Conservation (phyloP, 2,113 vertebrate genomes). For the Redunca redunca region DNA sequence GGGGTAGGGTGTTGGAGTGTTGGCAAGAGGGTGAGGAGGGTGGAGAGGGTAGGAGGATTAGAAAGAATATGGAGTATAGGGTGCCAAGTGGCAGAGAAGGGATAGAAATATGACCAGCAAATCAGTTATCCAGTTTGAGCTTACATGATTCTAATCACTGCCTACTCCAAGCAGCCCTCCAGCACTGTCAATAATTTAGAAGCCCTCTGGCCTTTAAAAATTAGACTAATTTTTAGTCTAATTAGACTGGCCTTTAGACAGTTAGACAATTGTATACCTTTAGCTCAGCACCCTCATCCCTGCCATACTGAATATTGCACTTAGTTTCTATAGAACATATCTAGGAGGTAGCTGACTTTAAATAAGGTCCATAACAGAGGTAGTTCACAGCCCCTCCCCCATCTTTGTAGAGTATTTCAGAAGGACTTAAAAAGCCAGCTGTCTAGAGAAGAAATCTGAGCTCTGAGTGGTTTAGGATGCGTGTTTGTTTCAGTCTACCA, state of each 20-base stretch:
- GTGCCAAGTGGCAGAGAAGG: neutral
- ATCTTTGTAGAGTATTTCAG: slow-evolving; percentile 37
- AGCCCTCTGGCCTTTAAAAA: neutral
- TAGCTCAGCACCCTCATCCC: neutral
- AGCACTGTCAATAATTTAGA: neutral
- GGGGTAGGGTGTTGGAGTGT: slow-evolving; percentile 45
- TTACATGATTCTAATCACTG: neutral
- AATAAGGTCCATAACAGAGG: neutral
- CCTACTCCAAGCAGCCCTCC: slow-evolving; percentile 36
- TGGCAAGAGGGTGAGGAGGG: neutral
- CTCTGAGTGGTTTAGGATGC: slow-evolving; percentile 38
- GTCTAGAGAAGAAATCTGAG: slow-evolving; percentile 66
- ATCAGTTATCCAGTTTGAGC: neutral
- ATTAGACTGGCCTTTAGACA: too few relatives aligned
- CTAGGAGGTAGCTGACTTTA: neutral
- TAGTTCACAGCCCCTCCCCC: neutral
- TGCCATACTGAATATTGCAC: neutral
- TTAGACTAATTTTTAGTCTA: neutral
- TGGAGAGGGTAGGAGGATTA: neutral
- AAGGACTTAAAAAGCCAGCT: slow-evolving; percentile 54
- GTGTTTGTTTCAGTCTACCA: neutral
- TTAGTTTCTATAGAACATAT: neutral
- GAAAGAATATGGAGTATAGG: neutral
- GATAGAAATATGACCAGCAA: neutral
- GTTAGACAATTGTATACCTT: neutral